These are phyloP conservation scores for Nibea coibor DNA, from an alignment of 2,113 vertebrate genomes.

Conservation along the genomic window DNA sequence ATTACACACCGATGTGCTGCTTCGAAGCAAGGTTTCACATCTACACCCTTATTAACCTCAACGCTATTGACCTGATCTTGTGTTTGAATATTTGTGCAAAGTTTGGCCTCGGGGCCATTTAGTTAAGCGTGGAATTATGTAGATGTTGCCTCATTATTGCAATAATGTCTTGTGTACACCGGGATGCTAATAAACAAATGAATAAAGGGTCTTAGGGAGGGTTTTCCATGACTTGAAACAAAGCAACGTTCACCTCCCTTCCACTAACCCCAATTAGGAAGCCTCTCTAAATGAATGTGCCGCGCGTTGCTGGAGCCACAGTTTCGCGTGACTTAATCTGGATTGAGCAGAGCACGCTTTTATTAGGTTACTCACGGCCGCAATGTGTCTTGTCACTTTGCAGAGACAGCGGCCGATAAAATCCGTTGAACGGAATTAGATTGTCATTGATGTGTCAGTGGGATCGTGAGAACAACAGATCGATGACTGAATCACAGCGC, in stretches of 20 bases:
- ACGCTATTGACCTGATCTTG: slow-evolving; percentile 67
- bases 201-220: slow-evolving; percentile 54
- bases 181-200: slow-evolving; percentile 70
- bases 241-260: slow-evolving; percentile 56
- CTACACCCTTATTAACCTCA: slow-evolving; percentile 61
- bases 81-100: slow-evolving; percentile 64
- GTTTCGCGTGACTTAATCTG: slow-evolving; percentile 82
- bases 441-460: slow-evolving; percentile 86
- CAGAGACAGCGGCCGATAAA: slow-evolving; percentile 81
- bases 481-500: slow-evolving; percentile 78
- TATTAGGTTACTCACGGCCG: slow-evolving; percentile 83
- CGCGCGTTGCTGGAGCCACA: slow-evolving; percentile 55
- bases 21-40: slow-evolving; percentile 29
- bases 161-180: slow-evolving; percentile 57
- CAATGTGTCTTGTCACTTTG: slow-evolving; percentile 89
- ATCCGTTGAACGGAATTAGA: slow-evolving; percentile 84
- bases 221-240: slow-evolving; percentile 60
- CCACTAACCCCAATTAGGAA: slow-evolving; percentile 74
- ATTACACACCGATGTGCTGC: slow-evolving; percentile 19
- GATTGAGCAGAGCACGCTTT: slow-evolving; percentile 79
- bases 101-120: slow-evolving; percentile 58
- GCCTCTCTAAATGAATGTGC: slow-evolving; percentile 77
- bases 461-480: slow-evolving; percentile 85
- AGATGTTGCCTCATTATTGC: slow-evolving; percentile 79
- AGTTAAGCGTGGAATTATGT: slow-evolving; percentile 73